phyloP scores from a whole-genome alignment of 2,797 vertebrate genomes.

The Lacerta agilis region DNA sequence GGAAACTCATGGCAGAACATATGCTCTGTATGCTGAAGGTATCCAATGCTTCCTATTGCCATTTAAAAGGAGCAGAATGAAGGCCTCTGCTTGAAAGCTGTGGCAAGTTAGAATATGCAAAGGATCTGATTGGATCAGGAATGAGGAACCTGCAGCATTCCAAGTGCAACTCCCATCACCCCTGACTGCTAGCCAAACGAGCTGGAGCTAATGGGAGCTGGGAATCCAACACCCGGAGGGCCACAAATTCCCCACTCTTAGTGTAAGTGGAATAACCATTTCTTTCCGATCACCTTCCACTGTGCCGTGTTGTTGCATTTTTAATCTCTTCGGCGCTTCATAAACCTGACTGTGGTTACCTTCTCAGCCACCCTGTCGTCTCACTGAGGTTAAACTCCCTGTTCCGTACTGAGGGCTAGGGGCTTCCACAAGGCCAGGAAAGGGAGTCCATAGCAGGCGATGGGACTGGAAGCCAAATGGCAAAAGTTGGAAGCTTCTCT shows the following conservation, averaged over 20 bases:
- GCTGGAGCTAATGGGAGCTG: too few relatives aligned
- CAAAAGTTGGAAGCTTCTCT: neutral
- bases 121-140: neutral
- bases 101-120: neutral
- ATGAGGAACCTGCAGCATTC: too few relatives aligned
- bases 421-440: neutral
- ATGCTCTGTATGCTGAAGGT: neutral
- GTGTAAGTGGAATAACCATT: neutral
- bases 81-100: neutral
- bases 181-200: too few relatives aligned
- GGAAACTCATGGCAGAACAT: neutral
- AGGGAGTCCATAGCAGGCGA: neutral
- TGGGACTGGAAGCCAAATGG: neutral
- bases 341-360: neutral
- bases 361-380: neutral
- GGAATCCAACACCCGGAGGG: too few relatives aligned
- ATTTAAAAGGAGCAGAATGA: neutral
- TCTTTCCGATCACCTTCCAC: neutral
- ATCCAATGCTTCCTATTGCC: neutral
- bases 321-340: neutral
- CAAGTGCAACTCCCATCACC: too few relatives aligned
- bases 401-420: neutral
- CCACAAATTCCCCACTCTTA: neutral
- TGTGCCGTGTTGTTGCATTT: neutral
- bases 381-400: neutral